phyloP scores from a whole-genome alignment of 2,797 vertebrate species.

The Coilia nasus region DNA sequence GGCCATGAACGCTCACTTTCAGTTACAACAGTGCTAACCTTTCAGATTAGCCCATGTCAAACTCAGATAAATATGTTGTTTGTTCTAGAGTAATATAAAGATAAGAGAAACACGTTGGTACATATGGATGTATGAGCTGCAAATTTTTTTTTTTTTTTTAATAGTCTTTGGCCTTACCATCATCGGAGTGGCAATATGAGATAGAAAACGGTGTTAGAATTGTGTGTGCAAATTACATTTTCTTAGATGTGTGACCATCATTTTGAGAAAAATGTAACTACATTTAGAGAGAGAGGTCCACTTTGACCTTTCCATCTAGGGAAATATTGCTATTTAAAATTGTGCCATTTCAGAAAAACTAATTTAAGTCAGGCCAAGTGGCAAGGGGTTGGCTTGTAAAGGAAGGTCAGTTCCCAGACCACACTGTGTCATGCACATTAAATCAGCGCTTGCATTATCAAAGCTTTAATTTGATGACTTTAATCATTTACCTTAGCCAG shows the following conservation, averaged over 20 bases:
- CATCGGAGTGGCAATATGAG: neutral
- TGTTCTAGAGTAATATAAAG: neutral
- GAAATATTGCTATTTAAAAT: constrained; percentile 26
- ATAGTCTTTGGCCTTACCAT: neutral
- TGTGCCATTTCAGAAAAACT: constrained; percentile 5
- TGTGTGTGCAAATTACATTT: neutral
- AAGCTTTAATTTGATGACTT: constrained; percentile 15
- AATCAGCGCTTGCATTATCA: constrained; percentile 20
- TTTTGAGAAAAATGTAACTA: neutral
- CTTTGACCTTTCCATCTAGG: constrained; percentile 20
- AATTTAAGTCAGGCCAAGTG: neutral
- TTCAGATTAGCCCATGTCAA: neutral
- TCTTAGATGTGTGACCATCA: neutral
- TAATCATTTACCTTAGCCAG: constrained; percentile 12
- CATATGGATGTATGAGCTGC: neutral
- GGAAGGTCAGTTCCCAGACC: neutral
- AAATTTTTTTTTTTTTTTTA: too few relatives aligned
- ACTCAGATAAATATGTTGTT: neutral
- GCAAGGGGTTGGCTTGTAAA: neutral
- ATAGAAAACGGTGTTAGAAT: neutral
- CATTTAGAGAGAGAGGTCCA: neutral
- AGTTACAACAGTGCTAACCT: neutral
- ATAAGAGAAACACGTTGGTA: neutral
- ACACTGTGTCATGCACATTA: constrained; percentile 11
- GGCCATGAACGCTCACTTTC: neutral